A percentile compares a stretch with the other conserved stretches of the same genome.
phyloP scores from a whole-genome alignment of 2,797 vertebrate species.

The Sternarchorhynchus goeldii region DNA sequence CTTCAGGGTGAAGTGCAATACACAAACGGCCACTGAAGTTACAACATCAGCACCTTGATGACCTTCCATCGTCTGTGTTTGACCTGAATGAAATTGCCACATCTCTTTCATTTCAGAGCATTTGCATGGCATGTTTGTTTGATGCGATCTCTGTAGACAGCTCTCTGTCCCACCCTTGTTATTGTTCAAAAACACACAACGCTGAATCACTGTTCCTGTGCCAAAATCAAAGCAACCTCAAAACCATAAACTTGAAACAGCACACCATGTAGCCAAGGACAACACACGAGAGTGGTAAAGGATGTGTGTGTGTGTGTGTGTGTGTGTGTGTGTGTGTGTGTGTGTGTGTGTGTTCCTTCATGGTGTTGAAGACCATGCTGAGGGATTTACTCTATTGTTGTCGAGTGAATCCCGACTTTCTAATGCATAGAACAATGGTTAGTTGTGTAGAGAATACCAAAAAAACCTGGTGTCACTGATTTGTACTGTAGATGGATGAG shows the following conservation, averaged over 20 bases:
- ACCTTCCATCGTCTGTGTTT: conserved; percentile 10
- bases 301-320: conserved; percentile 13
- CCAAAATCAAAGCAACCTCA: conserved; percentile 30
- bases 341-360: neutral
- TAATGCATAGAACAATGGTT: conserved; percentile 16
- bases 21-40: conserved; percentile 21
- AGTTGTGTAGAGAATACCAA: conserved; percentile 40
- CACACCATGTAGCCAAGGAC: conserved; percentile 28
- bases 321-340: too few relatives aligned
- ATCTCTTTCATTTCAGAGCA: neutral
- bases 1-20: conserved; percentile 33
- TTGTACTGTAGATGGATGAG: conserved; percentile 17
- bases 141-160: neutral
- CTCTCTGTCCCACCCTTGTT: neutral
- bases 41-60: conserved; percentile 27
- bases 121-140: neutral
- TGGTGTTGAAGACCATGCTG: conserved; percentile 12
- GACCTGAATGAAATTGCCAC: neutral
- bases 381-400: conserved; percentile 21
- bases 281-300: conserved; percentile 34
- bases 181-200: conserved; percentile 3
- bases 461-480: conserved; percentile 15
- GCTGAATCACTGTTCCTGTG: neutral
- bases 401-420: conserved; percentile 13
- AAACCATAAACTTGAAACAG: conserved; percentile 34